These are phyloP conservation scores for Oscheius sp. DNA, from an alignment of 2,888 invertebrate species.

Conservation along the genomic window DNA sequence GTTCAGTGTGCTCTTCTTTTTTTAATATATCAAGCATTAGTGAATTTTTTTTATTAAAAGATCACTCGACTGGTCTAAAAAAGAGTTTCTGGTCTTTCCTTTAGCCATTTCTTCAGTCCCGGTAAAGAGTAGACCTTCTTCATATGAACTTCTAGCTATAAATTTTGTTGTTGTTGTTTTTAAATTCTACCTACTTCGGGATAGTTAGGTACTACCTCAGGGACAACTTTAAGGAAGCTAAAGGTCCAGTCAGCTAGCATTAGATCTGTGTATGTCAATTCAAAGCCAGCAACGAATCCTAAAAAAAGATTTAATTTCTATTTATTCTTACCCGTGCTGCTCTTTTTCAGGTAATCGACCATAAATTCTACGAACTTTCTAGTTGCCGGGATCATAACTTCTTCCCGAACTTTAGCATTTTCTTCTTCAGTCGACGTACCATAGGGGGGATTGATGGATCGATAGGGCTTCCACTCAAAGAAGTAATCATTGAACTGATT, in stretches of 20 bases:
- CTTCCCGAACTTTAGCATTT: background rate
- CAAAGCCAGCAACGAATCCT: conserved; percentile 28
- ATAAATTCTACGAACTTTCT: conserved; percentile 38
- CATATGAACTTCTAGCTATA: conserved; percentile 25
- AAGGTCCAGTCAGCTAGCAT: conserved; percentile 27
- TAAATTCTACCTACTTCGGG: conserved; percentile 19
- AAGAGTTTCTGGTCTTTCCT: conserved; percentile 18
- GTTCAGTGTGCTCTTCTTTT: too few species aligned
- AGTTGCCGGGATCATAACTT: conserved; percentile 36
- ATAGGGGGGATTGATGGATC: conserved; percentile 14
- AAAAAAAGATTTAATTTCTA: background rate
- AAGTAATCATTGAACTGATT: conserved; percentile 21
- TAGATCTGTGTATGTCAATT: conserved; percentile 24
- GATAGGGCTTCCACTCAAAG: conserved; percentile 19
- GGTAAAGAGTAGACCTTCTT: conserved; percentile 26
- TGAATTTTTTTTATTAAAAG: too few species aligned
- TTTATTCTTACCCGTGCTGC: conserved; percentile 28
- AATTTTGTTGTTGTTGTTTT: background rate
- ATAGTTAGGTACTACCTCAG: conserved; percentile 16
- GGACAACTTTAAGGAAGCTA: background rate
- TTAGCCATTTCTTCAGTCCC: conserved; percentile 27
- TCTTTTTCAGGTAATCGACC: conserved; percentile 35
- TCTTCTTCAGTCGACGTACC: conserved; percentile 14
- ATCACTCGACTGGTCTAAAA: too few species aligned
- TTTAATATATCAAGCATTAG: too few species aligned